Base-by-base conservation (phyloP, 2,888 invertebrate species). In the Lasioglossum villosulum region DNA sequence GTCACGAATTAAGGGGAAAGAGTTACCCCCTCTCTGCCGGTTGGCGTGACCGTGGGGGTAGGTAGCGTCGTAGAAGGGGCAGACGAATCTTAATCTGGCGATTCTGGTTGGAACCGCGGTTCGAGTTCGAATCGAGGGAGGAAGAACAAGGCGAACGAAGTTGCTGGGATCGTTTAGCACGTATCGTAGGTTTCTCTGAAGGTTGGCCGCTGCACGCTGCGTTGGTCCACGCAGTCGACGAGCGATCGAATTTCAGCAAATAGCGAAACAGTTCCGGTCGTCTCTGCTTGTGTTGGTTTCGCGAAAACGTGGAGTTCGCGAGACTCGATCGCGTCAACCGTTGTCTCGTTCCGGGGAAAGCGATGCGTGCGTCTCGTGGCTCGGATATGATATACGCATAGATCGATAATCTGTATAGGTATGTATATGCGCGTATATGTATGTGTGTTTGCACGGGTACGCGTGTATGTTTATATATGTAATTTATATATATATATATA, bases 381-480 rank as follows among this genome's bases (percentile, higher is more conserved):
- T 96, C 96, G 96, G 96, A 96, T 96, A 96, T 96, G 96, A 96
- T 96, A 96, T 96, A 95, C 94, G 95, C 95, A 59, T 74, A 82
- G 56, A 42, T 77, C 59, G 42, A 71, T 45, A 77, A 68, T 68
- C 68, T 68, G 68, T 37, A 68, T 68, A 68, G 37, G 37, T 68
- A 70, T 63, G 70, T 71, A 45, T 70, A 34, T 94, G 63, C 73
- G 2, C 37, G 12, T 68, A n/a, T 68, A n/a, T 23, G n/a, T 68
- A 34, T 19, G 34, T 8, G 19, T 8, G 8, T 66, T 2, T 34
- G 30, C 8, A 0, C 1, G 6, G 34, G 0, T 0, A 0, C 2
- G 16, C 19, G 16, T 1, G 6, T 8, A 6, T 19, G 19, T 10
- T 19, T 3, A 34, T 30, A 34, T 19, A 30, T 30, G 1, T 19